These are phyloP conservation scores for Gymnocheta viridis DNA, from an alignment of 2,888 invertebrate genomes.

Conservation along the genomic window DNA sequence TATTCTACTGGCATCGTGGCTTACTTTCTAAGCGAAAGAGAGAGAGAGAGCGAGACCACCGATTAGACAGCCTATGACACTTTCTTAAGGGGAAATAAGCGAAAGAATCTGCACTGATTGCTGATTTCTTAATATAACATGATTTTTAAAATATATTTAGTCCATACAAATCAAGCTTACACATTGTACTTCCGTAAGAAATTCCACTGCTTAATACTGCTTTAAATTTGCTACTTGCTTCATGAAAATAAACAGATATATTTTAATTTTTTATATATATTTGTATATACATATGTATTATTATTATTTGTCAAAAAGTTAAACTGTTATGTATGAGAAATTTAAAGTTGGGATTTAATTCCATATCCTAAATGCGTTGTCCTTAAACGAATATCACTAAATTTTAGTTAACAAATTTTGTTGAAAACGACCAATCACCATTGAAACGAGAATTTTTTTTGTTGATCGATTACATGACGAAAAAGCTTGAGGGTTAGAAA, in stretches of 20 bases:
- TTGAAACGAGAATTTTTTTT: constrained; percentile 26
- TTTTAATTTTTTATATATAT: not conserved
- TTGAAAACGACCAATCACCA: not conserved
- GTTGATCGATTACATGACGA: constrained; percentile 13
- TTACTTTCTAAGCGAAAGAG: no score
- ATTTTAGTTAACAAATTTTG: constrained; percentile 33
- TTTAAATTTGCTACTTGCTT: not conserved
- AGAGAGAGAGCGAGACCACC: no score
- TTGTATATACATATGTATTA: not conserved
- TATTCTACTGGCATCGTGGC: no score
- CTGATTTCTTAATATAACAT: no score
- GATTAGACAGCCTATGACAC: no score
- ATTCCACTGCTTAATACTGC: no score
- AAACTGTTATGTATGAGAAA: not conserved
- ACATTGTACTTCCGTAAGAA: no score
- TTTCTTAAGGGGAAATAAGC: no score
- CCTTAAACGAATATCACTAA: constrained; percentile 54
- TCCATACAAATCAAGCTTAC: no score
- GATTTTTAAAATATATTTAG: no score
- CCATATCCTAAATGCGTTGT: constrained; percentile 52
- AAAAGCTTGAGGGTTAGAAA: not conserved
- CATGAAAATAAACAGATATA: not conserved
- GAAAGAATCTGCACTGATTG: no score
- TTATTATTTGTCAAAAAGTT: constrained; percentile 9
- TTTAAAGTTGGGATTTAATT: constrained; percentile 53